Conservation (phyloP, 2,113 vertebrate genomes). For the Seriola dumerili region DNA sequence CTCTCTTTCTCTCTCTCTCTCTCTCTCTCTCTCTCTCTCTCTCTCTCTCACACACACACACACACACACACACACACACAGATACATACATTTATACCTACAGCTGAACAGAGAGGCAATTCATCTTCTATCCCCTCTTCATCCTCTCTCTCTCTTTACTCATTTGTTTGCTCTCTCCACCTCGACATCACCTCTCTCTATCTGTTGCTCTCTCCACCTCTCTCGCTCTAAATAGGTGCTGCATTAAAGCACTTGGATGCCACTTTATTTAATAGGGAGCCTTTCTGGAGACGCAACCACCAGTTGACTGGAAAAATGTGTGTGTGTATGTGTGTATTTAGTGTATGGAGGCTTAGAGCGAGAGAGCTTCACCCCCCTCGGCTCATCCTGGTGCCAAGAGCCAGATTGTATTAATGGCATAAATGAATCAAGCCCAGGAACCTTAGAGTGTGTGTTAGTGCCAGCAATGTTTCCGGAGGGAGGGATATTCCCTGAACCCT, state of each 20-base stretch:
- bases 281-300: constrained; percentile 43
- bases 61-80: constrained; percentile 14
- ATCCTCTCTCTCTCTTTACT: constrained; percentile 8
- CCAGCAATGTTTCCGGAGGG: constrained; percentile 55
- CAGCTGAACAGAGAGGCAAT: constrained; percentile 20
- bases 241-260: constrained; percentile 62
- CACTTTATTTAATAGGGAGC: constrained; percentile 68
- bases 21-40: no score
- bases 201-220: constrained; percentile 14
- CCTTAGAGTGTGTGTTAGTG: constrained; percentile 41
- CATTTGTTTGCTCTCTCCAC: constrained; percentile 16
- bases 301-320: constrained; percentile 34
- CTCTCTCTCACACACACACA: not conserved
- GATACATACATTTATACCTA: not conserved
- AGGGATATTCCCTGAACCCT: constrained; percentile 68
- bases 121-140: constrained; percentile 35
- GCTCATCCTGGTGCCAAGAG: constrained; percentile 56
- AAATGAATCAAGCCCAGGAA: constrained; percentile 72
- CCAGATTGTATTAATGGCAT: constrained; percentile 74
- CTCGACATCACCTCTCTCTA: not conserved
- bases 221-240: constrained; percentile 55
- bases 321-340: not conserved
- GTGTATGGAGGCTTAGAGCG: not conserved
- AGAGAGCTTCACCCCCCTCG: constrained; percentile 24
- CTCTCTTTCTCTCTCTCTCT: no score